Conservation (phyloP, 92 coral and sea anemone genomes). For the Pocillopora grandis region DNA sequence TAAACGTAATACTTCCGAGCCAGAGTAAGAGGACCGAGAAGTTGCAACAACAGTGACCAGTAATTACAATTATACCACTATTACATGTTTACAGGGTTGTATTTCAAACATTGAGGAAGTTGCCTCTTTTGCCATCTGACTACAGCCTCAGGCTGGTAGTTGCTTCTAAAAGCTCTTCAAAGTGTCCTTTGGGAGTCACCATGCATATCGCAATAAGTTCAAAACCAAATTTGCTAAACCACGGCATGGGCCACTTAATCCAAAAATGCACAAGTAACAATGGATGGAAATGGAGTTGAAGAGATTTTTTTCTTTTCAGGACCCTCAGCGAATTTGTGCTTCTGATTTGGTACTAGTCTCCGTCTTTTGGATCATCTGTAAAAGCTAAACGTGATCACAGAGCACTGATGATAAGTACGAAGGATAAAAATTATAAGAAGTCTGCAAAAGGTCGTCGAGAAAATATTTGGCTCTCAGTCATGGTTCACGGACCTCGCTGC, state of each 20-base stretch:
- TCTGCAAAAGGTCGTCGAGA: too few species aligned
- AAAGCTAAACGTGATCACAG: background rate
- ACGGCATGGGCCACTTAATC: background rate
- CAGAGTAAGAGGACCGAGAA: background rate
- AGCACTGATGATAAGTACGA: too few species aligned
- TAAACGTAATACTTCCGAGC: background rate
- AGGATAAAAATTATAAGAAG: too few species aligned
- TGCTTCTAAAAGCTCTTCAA: constrained; percentile 5
- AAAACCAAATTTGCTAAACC: constrained; percentile 33
- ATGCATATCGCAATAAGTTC: constrained; percentile 52
- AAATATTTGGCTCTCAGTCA: too few species aligned
- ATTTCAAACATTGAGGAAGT: background rate
- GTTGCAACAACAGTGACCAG: background rate
- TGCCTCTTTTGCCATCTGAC: background rate
- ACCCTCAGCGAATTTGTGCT: background rate
- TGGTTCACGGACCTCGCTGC: too few species aligned
- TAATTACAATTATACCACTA: background rate
- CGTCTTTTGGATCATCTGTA: background rate
- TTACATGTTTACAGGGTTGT: background rate
- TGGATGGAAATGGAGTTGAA: background rate
- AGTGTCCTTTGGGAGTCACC: constrained; percentile 45
- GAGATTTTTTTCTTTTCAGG: background rate
- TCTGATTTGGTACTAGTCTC: background rate
- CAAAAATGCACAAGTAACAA: constrained; percentile 22
- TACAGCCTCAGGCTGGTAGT: too few species aligned